These are phyloP conservation scores for Creontiades dilutus DNA, from an alignment of 2,888 invertebrate species.

Conservation along the genomic window DNA sequence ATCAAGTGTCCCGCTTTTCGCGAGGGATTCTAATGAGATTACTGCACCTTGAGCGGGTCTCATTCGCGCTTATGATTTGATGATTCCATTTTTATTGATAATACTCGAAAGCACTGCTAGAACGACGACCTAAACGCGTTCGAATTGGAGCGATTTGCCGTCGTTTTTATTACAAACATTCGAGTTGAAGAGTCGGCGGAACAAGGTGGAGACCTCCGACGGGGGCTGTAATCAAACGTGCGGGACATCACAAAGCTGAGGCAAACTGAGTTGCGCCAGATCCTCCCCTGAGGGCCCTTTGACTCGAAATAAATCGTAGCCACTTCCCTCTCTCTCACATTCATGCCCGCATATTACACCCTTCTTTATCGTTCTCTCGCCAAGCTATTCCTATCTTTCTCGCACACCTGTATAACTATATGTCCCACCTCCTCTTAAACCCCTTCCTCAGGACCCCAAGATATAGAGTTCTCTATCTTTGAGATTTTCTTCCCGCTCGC, in stretches of 20 bases:
- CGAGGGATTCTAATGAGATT: too few relatives aligned
- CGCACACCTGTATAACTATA: neutral
- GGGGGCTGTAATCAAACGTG: neutral
- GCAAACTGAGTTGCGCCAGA: slow-evolving; percentile 7
- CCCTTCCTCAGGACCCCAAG: neutral
- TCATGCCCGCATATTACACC: neutral
- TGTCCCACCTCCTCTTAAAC: neutral
- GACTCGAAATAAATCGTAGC: neutral
- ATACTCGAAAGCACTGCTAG: too few relatives aligned
- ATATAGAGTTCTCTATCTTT: neutral
- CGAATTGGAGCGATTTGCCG: too few relatives aligned
- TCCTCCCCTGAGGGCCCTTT: slow-evolving; percentile 13
- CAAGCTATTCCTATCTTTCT: neutral
- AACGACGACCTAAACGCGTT: too few relatives aligned
- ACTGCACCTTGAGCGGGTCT: too few relatives aligned
- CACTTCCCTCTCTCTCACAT: neutral
- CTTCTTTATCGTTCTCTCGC: too few relatives aligned
- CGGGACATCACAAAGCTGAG: slow-evolving; percentile 2
- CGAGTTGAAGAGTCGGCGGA: neutral
- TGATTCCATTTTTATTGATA: too few relatives aligned
- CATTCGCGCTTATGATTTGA: too few relatives aligned
- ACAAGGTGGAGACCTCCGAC: neutral
- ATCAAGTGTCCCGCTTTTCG: too few relatives aligned
- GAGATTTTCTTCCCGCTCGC: neutral
- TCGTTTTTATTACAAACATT: neutral